Evolutionary conservation across 2,797 vertebrate species (phyloP), one percentile per base, ranked within the genome.

Genomic region (Rhinophrynus dorsalis): DNA sequence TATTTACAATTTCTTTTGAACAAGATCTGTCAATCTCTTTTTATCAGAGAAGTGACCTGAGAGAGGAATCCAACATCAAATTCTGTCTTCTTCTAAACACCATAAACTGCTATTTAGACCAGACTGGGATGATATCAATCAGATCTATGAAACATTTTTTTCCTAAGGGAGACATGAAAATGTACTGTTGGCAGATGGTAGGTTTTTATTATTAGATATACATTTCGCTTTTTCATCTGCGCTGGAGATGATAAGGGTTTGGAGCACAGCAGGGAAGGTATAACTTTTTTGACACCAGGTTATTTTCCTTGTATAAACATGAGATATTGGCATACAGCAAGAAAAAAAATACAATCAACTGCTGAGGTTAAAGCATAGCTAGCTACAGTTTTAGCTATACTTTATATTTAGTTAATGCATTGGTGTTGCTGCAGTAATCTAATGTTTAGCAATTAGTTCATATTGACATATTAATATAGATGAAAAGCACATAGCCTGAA

Each of bases 1-100:
- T 50, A 68, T 60, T 60, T 67, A 66, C 0, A 24, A 21, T 37
- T 20, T 64, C 64, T 54, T 56, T 64, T 73, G 72, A 80, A 37
- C 42, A 10, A 71, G 17, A 38, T 26, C 29, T 65, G 7, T 68
- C 67, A 59, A 17, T 75, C 76, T 77, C 62, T 77, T 76, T 72
- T 57, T 47, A 62, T 73, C 61, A 66, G 0, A 62, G 8, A 8
- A 11, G 23, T 73, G 75, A 60, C 68, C 42, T 59, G 50, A 40
- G 30, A 66, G 32, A 66, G 27, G 48, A 44, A 24, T 66, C 63
- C 67, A 58, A 56, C 56, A 75, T 74, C 20, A 61, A 37, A 52
- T 50, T 75, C n/a, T 8, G 7, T 57, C 70, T 75, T 67, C 4
- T 56, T 47, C 48, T 64, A 57, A 76, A 71, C 64, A 59, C 26